These are phyloP conservation scores for Drosophila varians DNA, from an alignment of 1,140 invertebrate genomes.

Conservation along the genomic window DNA sequence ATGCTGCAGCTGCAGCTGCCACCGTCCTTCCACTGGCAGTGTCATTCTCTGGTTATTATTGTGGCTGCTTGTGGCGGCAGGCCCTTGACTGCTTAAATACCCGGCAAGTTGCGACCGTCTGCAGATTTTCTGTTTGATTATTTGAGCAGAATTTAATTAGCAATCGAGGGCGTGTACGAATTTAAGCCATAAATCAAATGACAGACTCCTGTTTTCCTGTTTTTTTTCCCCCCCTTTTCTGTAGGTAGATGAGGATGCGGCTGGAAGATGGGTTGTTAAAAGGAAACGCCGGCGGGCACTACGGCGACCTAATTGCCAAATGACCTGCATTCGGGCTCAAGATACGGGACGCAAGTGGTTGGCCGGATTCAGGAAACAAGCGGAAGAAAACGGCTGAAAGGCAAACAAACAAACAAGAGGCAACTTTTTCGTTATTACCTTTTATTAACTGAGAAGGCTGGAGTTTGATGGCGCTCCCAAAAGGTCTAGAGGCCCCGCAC, in stretches of 20 bases:
- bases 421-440: slow-evolving; percentile 49
- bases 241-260: neutral
- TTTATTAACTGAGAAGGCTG: slow-evolving; percentile 27
- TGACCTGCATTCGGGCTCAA: slow-evolving; percentile 62
- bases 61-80: slow-evolving; percentile 22
- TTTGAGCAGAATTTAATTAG: slow-evolving; percentile 59
- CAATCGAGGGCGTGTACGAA: slow-evolving; percentile 34
- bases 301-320: slow-evolving; percentile 64
- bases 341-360: slow-evolving; percentile 40
- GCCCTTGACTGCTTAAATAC: slow-evolving; percentile 34
- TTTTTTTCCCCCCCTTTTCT: too few relatives aligned
- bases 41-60: slow-evolving; percentile 40
- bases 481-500: neutral
- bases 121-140: slow-evolving; percentile 49
- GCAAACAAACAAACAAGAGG: slow-evolving; percentile 47
- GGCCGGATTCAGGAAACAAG: slow-evolving; percentile 18
- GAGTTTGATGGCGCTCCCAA: slow-evolving; percentile 22
- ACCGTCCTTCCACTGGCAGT: neutral
- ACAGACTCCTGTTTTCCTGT: slow-evolving; percentile 6
- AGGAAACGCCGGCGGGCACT: slow-evolving; percentile 22
- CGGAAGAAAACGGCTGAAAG: slow-evolving; percentile 32
- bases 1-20: slow-evolving; percentile 27
- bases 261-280: slow-evolving; percentile 1
- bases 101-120: slow-evolving; percentile 30
- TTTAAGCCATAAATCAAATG: slow-evolving; percentile 51